Conservation (phyloP, 2,797 vertebrate genomes). For the Trematomus bernacchii region DNA sequence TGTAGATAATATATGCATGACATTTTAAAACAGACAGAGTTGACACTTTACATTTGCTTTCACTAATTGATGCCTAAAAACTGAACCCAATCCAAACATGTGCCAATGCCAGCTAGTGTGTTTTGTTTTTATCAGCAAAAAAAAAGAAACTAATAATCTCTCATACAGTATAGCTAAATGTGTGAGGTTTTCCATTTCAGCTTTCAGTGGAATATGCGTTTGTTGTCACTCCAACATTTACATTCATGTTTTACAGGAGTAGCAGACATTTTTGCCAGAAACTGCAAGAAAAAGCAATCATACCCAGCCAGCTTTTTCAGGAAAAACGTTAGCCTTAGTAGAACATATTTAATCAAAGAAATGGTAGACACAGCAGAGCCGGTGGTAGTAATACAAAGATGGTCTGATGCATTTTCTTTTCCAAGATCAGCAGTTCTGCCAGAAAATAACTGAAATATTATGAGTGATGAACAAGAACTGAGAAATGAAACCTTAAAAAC, state of each 20-base stretch:
- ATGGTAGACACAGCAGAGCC: slow-evolving; percentile 11
- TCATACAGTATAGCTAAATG: background rate
- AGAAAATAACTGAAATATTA: slow-evolving; percentile 9
- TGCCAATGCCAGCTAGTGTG: background rate
- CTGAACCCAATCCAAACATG: slow-evolving; percentile 1
- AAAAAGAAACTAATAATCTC: background rate
- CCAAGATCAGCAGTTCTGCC: slow-evolving; percentile 24
- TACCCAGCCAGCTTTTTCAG: background rate
- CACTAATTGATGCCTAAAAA: slow-evolving; percentile 26
- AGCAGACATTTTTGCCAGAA: slow-evolving; percentile 1
- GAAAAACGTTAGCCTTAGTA: slow-evolving; percentile 10
- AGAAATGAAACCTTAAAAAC: slow-evolving; percentile 1
- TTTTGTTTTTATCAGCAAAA: background rate
- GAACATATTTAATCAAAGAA: slow-evolving; percentile 22
- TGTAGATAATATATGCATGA: slow-evolving; percentile 42
- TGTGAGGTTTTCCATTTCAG: background rate
- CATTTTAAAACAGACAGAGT: slow-evolving; percentile 24
- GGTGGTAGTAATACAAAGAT: background rate
- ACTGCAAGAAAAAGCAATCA: slow-evolving; percentile 8
- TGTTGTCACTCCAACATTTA: background rate
- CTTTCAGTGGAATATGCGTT: background rate
- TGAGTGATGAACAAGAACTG: slow-evolving; percentile 13
- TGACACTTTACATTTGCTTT: slow-evolving; percentile 32
- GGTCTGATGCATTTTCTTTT: slow-evolving; percentile 21
- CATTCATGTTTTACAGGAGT: background rate